A percentile compares a stretch with the other conserved stretches of the same genome.
phyloP scores from a whole-genome alignment of 1,140 invertebrate genomes.

The Sarcophaga peregrina region DNA sequence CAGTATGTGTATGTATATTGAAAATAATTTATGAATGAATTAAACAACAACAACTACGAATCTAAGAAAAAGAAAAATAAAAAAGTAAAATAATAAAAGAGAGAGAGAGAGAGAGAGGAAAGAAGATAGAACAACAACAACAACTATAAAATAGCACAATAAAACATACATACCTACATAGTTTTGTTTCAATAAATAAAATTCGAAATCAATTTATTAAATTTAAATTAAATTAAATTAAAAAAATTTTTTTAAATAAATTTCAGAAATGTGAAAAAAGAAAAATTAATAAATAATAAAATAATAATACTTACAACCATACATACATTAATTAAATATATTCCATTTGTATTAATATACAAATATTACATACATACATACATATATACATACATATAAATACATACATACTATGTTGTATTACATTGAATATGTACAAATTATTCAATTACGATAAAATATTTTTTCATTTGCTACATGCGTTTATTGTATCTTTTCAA shows the following conservation, averaged over 20 bases:
- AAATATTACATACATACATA: no score
- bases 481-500: no score
- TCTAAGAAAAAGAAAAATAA: slow-evolving; percentile 4
- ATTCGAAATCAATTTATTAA: background rate
- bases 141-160: background rate
- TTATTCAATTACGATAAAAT: no score
- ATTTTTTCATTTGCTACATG: no score
- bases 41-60: slow-evolving; percentile 46
- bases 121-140: slow-evolving; percentile 21
- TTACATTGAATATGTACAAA: no score
- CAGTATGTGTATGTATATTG: slow-evolving; percentile 43
- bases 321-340: no score
- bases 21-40: slow-evolving; percentile 49
- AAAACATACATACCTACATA: background rate
- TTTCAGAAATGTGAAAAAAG: background rate
- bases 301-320: no score
- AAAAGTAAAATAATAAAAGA: background rate
- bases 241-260: background rate
- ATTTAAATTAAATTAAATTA: background rate
- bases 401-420: no score
- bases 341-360: no score
- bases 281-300: background rate
- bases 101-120: background rate
- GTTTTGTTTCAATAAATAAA: background rate
- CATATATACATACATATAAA: no score